Percentiles rank a stretch among this genome's conserved stretches.
Conservation (phyloP, 2,888 invertebrate species). For the Cheilosia soror region DNA sequence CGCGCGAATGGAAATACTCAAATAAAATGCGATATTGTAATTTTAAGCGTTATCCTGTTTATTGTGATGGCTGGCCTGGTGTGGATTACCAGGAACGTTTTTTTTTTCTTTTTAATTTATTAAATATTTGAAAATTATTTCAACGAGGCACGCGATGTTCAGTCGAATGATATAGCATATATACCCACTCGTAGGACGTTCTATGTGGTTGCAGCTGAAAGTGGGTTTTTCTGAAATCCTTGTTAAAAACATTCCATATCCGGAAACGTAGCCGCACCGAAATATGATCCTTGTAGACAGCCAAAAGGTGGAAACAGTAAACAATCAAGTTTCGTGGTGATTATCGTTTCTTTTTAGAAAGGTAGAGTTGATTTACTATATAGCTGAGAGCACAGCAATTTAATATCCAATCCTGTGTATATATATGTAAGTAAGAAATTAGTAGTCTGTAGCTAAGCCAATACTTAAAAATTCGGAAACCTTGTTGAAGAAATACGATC, state of each 20-base stretch:
- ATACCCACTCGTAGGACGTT: background rate
- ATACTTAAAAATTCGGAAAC: too few relatives aligned
- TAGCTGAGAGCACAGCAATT: too few relatives aligned
- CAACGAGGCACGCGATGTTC: slow-evolving; percentile 48
- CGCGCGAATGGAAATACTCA: slow-evolving; percentile 58
- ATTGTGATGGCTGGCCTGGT: slow-evolving; percentile 22
- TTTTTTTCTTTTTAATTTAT: slow-evolving; percentile 49
- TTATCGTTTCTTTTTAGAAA: background rate
- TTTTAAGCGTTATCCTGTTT: slow-evolving; percentile 72
- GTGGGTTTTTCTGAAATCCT: slow-evolving; percentile 14
- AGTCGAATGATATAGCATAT: background rate
- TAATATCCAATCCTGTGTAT: too few relatives aligned
- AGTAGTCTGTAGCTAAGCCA: too few relatives aligned
- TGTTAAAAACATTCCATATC: background rate
- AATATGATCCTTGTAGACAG: slow-evolving; percentile 12
- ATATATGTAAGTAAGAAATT: too few relatives aligned
- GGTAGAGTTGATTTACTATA: too few relatives aligned
- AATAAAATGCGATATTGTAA: slow-evolving; percentile 73
- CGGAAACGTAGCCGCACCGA: background rate
- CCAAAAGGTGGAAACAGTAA: slow-evolving; percentile 35
- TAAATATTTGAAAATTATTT: slow-evolving; percentile 71
- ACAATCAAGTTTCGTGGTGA: slow-evolving; percentile 23
- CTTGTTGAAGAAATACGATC: too few relatives aligned
- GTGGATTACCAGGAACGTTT: slow-evolving; percentile 40
- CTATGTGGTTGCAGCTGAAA: background rate